Evolutionary conservation across 2,113 vertebrate genomes (phyloP).

Genomic region (Gobio gobio): DNA sequence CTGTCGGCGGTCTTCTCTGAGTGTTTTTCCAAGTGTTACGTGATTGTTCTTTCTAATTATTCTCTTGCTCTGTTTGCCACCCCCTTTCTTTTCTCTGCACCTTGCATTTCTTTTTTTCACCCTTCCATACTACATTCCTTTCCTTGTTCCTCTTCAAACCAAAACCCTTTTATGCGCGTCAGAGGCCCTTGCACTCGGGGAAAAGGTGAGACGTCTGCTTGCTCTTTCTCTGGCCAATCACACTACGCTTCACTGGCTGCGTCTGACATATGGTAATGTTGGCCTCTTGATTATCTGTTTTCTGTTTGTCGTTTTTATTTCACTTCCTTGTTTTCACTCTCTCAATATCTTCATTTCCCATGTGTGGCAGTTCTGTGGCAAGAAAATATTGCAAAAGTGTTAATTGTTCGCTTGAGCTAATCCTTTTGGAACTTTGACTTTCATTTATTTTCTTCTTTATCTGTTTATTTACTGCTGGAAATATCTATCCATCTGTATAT

Average conservation of each 20-base stretch:
- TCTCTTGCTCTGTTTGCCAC: slow-evolving; percentile 53
- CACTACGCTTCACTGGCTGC: slow-evolving; percentile 69
- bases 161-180: slow-evolving; percentile 80
- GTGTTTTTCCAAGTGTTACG: slow-evolving; percentile 43
- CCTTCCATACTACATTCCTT: slow-evolving; percentile 62
- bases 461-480: background rate
- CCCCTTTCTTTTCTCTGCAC: slow-evolving; percentile 64
- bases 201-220: slow-evolving; percentile 77
- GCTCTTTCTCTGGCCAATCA: slow-evolving; percentile 72
- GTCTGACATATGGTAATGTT: slow-evolving; percentile 82
- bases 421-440: background rate
- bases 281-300: slow-evolving; percentile 57
- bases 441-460: background rate
- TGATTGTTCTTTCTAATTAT: slow-evolving; percentile 56
- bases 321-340: background rate
- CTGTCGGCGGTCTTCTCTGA: slow-evolving; percentile 7
- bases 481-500: too few species aligned
- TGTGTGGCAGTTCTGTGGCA: background rate
- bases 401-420: background rate
- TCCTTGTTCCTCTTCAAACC: slow-evolving; percentile 63
- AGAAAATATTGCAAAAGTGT: background rate
- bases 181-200: slow-evolving; percentile 84
- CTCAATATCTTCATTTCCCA: background rate
- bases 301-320: slow-evolving; percentile 21
- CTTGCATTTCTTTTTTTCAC: slow-evolving; percentile 67